These are phyloP conservation scores for Paraplagusia blochii DNA, from an alignment of 2,113 vertebrate species.

Conservation along the genomic window DNA sequence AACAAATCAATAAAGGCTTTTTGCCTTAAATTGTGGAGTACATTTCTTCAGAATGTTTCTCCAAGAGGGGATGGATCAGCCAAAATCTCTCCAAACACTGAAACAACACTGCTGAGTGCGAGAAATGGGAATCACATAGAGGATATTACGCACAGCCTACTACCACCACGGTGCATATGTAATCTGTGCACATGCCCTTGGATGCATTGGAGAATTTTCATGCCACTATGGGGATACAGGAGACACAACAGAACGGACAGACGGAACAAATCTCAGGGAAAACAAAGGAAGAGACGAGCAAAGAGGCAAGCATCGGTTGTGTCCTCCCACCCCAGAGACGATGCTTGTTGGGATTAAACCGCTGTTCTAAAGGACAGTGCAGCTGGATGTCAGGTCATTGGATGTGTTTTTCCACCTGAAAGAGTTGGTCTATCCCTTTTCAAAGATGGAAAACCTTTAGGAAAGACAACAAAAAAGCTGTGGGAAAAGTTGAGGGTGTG, in stretches of 20 bases:
- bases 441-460: conserved; percentile 56
- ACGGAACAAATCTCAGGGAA: conserved; percentile 43
- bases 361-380: conserved; percentile 31
- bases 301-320: conserved; percentile 66
- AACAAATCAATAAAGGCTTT: too few relatives aligned
- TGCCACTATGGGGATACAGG: conserved; percentile 55
- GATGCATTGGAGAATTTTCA: conserved; percentile 65
- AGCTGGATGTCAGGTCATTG: conserved; percentile 48
- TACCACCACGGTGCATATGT: conserved; percentile 66
- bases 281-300: conserved; percentile 42
- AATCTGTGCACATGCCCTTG: conserved; percentile 66
- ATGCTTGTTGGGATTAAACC: conserved; percentile 66
- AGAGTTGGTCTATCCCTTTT: conserved; percentile 69
- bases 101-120: conserved; percentile 16
- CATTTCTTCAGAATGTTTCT: too few relatives aligned
- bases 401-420: conserved; percentile 34
- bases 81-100: conserved; percentile 38
- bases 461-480: conserved; percentile 34
- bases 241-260: conserved; percentile 49
- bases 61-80: conserved; percentile 53
- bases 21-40: too few relatives aligned
- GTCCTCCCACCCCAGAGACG: conserved; percentile 68
- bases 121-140: conserved; percentile 16
- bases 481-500: conserved; percentile 46
- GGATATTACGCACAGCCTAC: conserved; percentile 64